A percentile compares a stretch with the other conserved stretches of the same genome.
phyloP scores from a whole-genome alignment of 2,888 invertebrate species.

The Philereme vetulata region DNA sequence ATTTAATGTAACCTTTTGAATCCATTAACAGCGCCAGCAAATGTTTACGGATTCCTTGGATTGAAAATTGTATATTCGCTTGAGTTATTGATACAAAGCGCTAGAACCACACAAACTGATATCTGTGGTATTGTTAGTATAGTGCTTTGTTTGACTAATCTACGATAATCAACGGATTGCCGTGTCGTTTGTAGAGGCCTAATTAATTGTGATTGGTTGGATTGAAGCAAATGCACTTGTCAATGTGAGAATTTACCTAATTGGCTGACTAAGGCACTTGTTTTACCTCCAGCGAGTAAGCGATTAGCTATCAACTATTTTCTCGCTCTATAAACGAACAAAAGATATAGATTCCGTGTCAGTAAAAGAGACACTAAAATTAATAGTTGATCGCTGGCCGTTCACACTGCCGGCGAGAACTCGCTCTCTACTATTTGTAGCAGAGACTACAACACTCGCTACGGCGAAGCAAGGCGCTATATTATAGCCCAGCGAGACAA shows the following conservation, averaged over 20 bases:
- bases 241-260: conserved; percentile 6
- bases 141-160: conserved; percentile 18
- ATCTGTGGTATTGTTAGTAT: conserved; percentile 1
- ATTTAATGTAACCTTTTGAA: conserved; percentile 3
- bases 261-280: no score
- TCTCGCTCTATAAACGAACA: no score
- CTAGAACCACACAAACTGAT: not conserved
- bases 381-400: no score
- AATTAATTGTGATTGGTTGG: conserved; percentile 20
- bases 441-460: no score
- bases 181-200: conserved; percentile 19
- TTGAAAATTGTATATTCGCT: conserved; percentile 14
- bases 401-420: no score
- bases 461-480: no score
- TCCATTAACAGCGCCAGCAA: not conserved
- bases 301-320: no score
- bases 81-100: conserved; percentile 5
- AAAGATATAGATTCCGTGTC: no score
- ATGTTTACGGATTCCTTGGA: conserved; percentile 7
- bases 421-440: no score
- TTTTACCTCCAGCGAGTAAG: no score
- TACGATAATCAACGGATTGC: conserved; percentile 22
- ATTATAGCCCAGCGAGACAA: no score
- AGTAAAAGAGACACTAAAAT: no score
- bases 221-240: conserved; percentile 5